Evolutionary conservation across 2,797 vertebrate genomes (phyloP).

Genomic region (Tachyglossus aculeatus): DNA sequence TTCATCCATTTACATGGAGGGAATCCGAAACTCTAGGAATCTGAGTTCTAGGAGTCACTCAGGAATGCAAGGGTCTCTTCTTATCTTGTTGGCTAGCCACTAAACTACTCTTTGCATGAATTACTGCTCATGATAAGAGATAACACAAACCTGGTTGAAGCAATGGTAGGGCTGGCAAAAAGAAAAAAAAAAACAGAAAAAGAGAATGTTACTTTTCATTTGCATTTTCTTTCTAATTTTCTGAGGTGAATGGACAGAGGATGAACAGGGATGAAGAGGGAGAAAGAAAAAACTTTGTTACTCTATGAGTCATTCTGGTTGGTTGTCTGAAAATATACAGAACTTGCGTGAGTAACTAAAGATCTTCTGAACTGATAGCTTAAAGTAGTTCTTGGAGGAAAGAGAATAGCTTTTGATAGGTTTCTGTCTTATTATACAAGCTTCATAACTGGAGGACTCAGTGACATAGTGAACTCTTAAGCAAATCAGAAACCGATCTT

Average conservation of each 20-base stretch:
- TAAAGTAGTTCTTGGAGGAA: conserved; percentile 43
- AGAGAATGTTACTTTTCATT: conserved; percentile 37
- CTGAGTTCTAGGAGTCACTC: too few relatives aligned
- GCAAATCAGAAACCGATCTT: conserved; percentile 4
- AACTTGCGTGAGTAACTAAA: conserved; percentile 35
- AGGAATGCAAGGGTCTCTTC: too few relatives aligned
- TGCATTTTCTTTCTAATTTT: conserved; percentile 52
- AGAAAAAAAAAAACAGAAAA: conserved; percentile 23
- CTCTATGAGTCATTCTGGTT: conserved; percentile 62
- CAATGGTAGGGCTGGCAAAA: not conserved
- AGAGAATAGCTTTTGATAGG: conserved; percentile 26
- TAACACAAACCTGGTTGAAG: conserved; percentile 24
- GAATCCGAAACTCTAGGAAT: too few relatives aligned
- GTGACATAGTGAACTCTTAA: conserved; percentile 21
- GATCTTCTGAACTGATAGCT: conserved; percentile 47
- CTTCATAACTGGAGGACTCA: not conserved
- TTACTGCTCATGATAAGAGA: conserved; percentile 47
- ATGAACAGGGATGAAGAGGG: not conserved
- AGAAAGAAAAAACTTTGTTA: conserved; percentile 29
- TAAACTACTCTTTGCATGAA: conserved; percentile 43
- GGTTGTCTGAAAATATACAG: conserved; percentile 49
- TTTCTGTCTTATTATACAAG: conserved; percentile 39
- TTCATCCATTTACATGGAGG: too few relatives aligned
- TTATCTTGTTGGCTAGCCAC: too few relatives aligned
- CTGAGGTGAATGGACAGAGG: conserved; percentile 13